A percentile compares a stretch with the other conserved stretches of the same genome.
These are phyloP conservation scores for Pungitius pungitius DNA, from an alignment of 2,113 vertebrate genomes.

Conservation along the genomic window DNA sequence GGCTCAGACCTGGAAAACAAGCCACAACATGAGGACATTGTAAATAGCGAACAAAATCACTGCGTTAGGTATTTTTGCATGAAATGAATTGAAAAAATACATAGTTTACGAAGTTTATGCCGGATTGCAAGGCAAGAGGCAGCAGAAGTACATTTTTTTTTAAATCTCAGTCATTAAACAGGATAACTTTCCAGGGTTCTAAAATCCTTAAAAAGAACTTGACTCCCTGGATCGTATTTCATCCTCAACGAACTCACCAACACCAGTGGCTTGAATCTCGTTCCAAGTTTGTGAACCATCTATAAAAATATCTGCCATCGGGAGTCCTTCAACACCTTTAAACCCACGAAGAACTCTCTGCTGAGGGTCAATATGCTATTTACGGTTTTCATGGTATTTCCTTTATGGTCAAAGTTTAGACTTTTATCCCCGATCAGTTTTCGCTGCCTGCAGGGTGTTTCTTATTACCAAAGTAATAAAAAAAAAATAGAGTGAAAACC, in stretches of 20 bases:
- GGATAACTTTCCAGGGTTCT: not conserved
- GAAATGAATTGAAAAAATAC: not conserved
- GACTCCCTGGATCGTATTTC: not conserved
- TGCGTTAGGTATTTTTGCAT: not conserved
- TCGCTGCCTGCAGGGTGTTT: constrained; percentile 19
- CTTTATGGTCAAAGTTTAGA: constrained; percentile 6
- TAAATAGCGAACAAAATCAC: not conserved
- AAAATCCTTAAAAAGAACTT: not conserved
- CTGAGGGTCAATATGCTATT: constrained; percentile 16
- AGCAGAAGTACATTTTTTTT: not conserved
- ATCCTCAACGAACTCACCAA: not conserved
- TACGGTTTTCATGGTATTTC: not conserved
- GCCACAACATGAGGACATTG: not conserved
- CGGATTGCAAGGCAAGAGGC: not conserved
- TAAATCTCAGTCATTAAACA: not conserved
- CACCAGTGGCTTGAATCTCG: not conserved
- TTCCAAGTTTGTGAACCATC: not conserved
- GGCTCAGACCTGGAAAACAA: not conserved
- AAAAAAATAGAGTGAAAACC: not conserved
- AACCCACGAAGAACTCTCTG: not conserved
- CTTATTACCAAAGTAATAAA: not conserved
- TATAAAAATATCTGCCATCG: not conserved
- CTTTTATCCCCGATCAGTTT: constrained; percentile 15
- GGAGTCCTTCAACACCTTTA: constrained; percentile 14
- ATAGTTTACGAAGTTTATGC: too few species aligned